Percentiles rank a stretch among this genome's conserved stretches.
phyloP scores from a whole-genome alignment of 2,113 vertebrate genomes.

The Redunca redunca region DNA sequence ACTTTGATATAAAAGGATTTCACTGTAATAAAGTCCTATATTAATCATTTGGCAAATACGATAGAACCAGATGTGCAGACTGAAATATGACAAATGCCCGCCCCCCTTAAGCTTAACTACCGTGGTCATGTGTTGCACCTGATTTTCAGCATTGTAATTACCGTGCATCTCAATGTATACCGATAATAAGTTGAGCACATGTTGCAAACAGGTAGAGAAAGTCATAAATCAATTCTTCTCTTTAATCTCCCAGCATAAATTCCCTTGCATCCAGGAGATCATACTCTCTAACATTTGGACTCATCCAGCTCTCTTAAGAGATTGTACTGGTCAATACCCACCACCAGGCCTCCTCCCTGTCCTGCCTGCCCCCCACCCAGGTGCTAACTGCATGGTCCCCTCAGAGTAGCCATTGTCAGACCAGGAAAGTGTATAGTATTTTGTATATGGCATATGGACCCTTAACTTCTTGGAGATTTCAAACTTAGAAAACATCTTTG shows the following conservation, averaged over 20 bases:
- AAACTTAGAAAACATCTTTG: not conserved
- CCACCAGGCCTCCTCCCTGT: not conserved
- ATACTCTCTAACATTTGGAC: slow-evolving; percentile 65
- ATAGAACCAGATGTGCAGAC: slow-evolving; percentile 14
- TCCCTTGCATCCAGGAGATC: slow-evolving; percentile 44
- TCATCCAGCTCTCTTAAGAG: not conserved
- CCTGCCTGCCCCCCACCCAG: not conserved
- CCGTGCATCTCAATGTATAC: not conserved
- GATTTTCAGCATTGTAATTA: slow-evolving; percentile 37
- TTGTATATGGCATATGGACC: not conserved
- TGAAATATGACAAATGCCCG: not conserved
- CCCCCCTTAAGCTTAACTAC: not conserved
- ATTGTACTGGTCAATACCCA: not conserved
- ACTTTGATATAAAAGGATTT: slow-evolving; percentile 43
- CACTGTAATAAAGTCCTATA: slow-evolving; percentile 16
- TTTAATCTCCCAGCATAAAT: slow-evolving; percentile 37
- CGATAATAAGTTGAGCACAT: slow-evolving; percentile 11
- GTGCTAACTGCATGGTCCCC: not conserved
- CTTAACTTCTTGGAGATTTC: not conserved
- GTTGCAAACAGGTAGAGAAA: slow-evolving; percentile 44
- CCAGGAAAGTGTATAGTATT: not conserved
- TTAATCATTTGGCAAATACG: not conserved
- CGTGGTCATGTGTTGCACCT: not conserved
- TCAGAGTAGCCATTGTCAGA: not conserved
- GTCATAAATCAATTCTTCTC: slow-evolving; percentile 49